These are phyloP conservation scores for Drosophila tripunctata DNA, from an alignment of 2,888 invertebrate species.

Conservation along the genomic window DNA sequence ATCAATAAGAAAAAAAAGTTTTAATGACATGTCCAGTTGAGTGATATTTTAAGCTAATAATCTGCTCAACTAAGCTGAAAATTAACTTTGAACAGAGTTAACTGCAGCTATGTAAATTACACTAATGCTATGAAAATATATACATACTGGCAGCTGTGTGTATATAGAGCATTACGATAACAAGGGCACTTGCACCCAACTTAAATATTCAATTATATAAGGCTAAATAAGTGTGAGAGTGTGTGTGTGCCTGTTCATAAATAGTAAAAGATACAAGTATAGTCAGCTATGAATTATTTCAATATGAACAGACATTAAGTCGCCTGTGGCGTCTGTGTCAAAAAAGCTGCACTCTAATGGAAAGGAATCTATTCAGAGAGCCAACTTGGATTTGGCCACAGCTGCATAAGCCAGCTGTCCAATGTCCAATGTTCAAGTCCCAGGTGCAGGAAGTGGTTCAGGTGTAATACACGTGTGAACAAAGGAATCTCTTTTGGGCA, in stretches of 20 bases:
- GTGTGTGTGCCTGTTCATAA: too few species aligned
- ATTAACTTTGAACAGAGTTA: conserved; percentile 18
- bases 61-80: conserved; percentile 7
- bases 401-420: conserved; percentile 39
- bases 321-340: conserved; percentile 23
- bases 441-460: conserved; percentile 21
- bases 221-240: not conserved
- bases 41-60: conserved; percentile 25
- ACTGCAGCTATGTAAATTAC: conserved; percentile 20
- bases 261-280: conserved; percentile 50
- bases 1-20: conserved; percentile 38
- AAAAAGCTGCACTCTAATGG: conserved; percentile 65
- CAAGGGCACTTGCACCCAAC: conserved; percentile 18
- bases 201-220: conserved; percentile 74
- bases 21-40: conserved; percentile 8
- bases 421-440: conserved; percentile 31
- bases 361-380: conserved; percentile 54
- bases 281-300: conserved; percentile 63
- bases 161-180: conserved; percentile 24
- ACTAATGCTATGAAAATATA: conserved; percentile 26
- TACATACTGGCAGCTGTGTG: conserved; percentile 13
- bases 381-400: conserved; percentile 5
- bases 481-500: conserved; percentile 25
- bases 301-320: conserved; percentile 25
- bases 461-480: conserved; percentile 45